A percentile compares a stretch with the other conserved stretches of the same genome.
phyloP scores from a whole-genome alignment of 2,113 vertebrate genomes.

The Ammodytes dubius region DNA sequence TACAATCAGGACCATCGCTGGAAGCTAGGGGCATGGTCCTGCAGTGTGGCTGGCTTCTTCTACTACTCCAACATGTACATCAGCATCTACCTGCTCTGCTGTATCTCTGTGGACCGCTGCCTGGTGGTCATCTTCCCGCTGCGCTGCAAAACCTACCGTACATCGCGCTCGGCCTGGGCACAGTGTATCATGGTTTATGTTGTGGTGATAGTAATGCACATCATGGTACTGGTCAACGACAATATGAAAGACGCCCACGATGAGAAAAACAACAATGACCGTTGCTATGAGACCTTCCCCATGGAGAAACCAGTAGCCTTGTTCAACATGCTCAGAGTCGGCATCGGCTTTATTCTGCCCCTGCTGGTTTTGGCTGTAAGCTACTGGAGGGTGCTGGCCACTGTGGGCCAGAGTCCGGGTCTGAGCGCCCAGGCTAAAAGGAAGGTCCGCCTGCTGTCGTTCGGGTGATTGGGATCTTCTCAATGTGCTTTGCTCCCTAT shows the following conservation, averaged over 20 bases:
- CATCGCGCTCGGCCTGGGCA: slow-evolving; percentile 72
- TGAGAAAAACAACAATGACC: slow-evolving; percentile 4
- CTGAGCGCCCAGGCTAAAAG: slow-evolving; percentile 74
- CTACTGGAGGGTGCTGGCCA: slow-evolving; percentile 82
- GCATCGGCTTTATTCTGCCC: slow-evolving; percentile 79
- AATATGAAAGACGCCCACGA: slow-evolving; percentile 67
- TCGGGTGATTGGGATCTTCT: slow-evolving; percentile 86
- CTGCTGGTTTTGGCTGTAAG: slow-evolving; percentile 77
- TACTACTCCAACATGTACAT: slow-evolving; percentile 89
- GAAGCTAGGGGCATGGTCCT: slow-evolving; percentile 61
- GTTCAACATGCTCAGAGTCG: slow-evolving; percentile 82
- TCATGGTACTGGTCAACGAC: slow-evolving; percentile 71
- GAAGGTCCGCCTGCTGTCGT: slow-evolving; percentile 83
- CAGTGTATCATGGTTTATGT: slow-evolving; percentile 68
- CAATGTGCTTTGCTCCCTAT: slow-evolving; percentile 86
- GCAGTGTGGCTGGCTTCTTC: slow-evolving; percentile 84
- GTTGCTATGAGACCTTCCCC: slow-evolving; percentile 86
- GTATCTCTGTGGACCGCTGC: slow-evolving; percentile 87
- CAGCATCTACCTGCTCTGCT: slow-evolving; percentile 86
- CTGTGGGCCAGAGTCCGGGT: slow-evolving; percentile 79
- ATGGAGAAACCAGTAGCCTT: slow-evolving; percentile 58
- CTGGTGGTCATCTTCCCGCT: slow-evolving; percentile 82
- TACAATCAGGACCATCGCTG: slow-evolving; percentile 81
- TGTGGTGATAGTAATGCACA: slow-evolving; percentile 64
- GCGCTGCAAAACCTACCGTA: slow-evolving; percentile 70